Percentiles rank a stretch among this genome's conserved stretches.
Evolutionary conservation across 92 coral and sea anemone genomes (phyloP).

Genomic region (Isaurus tuberculatus): DNA sequence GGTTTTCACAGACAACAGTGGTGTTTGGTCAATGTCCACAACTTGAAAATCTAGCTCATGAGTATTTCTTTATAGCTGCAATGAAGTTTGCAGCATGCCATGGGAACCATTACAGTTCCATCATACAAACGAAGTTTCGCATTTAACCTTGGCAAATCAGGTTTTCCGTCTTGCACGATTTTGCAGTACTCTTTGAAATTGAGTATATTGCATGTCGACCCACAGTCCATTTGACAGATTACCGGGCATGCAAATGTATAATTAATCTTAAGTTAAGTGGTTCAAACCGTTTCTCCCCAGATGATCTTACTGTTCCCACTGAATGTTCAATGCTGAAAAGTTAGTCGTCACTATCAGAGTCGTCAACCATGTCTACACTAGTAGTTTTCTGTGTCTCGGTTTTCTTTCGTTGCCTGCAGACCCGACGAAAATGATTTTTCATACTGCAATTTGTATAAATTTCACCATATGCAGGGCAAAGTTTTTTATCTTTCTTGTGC

Average conservation of each 20-base stretch:
- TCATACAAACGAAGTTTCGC: slow-evolving; percentile 38
- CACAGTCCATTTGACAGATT: slow-evolving; percentile 39
- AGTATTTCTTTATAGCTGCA: slow-evolving; percentile 23
- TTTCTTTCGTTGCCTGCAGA: slow-evolving; percentile 5
- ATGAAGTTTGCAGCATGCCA: slow-evolving; percentile 9
- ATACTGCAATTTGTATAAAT: slow-evolving; percentile 4
- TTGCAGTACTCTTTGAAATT: slow-evolving; percentile 27
- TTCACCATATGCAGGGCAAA: slow-evolving; percentile 22
- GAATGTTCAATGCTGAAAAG: slow-evolving; percentile 1
- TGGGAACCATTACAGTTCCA: slow-evolving; percentile 41
- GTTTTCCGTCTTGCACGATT: slow-evolving; percentile 48
- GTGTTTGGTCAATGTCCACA: slow-evolving; percentile 36
- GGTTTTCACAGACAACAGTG: slow-evolving; percentile 41
- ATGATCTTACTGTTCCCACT: slow-evolving; percentile 1
- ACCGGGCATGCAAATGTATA: too few relatives aligned
- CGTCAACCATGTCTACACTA: neutral
- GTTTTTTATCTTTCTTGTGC: slow-evolving; percentile 17
- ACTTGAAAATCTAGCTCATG: too few relatives aligned
- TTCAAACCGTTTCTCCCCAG: neutral
- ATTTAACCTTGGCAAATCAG: slow-evolving; percentile 32
- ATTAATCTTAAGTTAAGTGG: neutral
- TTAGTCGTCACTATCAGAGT: slow-evolving; percentile 6
- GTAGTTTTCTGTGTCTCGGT: neutral
- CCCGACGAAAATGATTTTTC: neutral
- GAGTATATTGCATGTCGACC: slow-evolving; percentile 40